These are phyloP conservation scores for Anolis apletophallus DNA, from an alignment of 2,797 vertebrate species.

Conservation along the genomic window DNA sequence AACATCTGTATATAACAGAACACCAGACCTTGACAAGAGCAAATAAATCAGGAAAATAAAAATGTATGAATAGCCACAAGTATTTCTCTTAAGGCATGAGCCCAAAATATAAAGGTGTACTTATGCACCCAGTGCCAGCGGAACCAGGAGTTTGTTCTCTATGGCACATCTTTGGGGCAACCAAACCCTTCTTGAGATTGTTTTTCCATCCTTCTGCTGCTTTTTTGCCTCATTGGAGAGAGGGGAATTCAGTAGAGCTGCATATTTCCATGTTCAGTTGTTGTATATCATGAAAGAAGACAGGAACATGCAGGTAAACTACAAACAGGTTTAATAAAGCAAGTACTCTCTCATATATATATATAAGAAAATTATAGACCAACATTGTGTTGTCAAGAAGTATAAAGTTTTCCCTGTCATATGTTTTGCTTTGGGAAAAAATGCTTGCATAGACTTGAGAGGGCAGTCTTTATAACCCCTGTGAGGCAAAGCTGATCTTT, in stretches of 20 bases:
- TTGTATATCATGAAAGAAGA: conserved; percentile 21
- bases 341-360: not conserved
- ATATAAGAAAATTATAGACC: conserved; percentile 22
- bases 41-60: not conserved
- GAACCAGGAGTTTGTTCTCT: no score
- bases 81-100: not conserved
- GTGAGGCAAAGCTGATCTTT: not conserved
- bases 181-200: no score
- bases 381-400: conserved; percentile 23
- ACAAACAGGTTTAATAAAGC: conserved; percentile 70
- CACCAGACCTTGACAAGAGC: not conserved
- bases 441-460: conserved; percentile 66
- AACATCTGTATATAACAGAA: not conserved
- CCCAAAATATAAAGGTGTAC: not conserved
- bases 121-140: no score
- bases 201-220: no score
- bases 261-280: not conserved
- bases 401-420: conserved; percentile 42
- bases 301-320: not conserved
- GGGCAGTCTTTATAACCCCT: not conserved
- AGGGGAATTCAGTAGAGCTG: not conserved
- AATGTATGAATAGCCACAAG: not conserved
- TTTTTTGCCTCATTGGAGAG: no score
- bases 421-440: conserved; percentile 27
- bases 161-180: no score